These are phyloP conservation scores for Lampris incognitus DNA, from an alignment of 2,113 vertebrate species.

Conservation along the genomic window DNA sequence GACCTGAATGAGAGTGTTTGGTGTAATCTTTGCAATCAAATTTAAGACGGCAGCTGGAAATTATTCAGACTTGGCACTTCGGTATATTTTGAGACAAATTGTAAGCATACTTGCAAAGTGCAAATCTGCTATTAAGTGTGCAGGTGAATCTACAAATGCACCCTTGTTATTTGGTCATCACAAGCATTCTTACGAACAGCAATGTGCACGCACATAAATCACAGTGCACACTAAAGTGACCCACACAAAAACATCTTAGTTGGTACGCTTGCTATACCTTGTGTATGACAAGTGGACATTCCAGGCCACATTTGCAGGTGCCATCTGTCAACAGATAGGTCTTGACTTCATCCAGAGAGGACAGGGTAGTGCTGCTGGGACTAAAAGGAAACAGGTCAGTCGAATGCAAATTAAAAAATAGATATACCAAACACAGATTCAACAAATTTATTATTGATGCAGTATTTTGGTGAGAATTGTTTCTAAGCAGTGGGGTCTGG, in stretches of 20 bases:
- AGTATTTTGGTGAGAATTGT: too few species aligned
- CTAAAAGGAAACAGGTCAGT: constrained; percentile 62
- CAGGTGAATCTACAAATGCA: too few species aligned
- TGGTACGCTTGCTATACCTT: constrained; percentile 80
- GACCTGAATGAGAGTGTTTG: not conserved
- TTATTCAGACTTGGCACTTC: not conserved
- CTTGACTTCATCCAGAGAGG: constrained; percentile 89
- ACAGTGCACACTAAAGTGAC: not conserved
- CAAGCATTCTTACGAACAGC: too few species aligned
- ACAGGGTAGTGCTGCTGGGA: constrained; percentile 87
- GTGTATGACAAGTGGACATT: constrained; percentile 90
- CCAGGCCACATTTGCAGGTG: constrained; percentile 94
- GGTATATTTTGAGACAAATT: too few species aligned
- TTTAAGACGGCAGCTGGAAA: not conserved
- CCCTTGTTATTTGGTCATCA: too few species aligned
- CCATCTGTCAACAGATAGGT: constrained; percentile 90
- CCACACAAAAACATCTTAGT: not conserved
- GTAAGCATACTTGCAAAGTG: too few species aligned
- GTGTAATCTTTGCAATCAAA: not conserved
- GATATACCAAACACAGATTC: too few species aligned
- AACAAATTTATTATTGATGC: too few species aligned
- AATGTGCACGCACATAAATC: not conserved
- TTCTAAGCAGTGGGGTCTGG: too few species aligned
- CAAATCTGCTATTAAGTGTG: too few species aligned
- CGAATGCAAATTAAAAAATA: too few species aligned